Evolutionary conservation across 2,888 invertebrate species (phyloP), one percentile per base, ranked within the genome.

Genomic region (Ceramica pisi): DNA sequence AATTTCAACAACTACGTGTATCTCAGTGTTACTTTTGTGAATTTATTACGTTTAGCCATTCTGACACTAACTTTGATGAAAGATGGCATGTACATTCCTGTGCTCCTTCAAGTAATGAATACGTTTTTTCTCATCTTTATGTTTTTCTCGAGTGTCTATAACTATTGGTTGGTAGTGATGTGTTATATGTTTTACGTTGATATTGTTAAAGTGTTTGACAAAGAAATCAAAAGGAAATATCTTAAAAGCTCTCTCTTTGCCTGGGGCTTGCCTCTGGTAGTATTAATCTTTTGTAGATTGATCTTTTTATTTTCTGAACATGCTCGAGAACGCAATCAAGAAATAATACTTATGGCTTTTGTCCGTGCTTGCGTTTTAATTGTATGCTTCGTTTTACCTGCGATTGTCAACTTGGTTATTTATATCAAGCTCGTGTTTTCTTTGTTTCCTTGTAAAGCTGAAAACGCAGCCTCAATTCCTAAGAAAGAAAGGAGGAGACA

Each of bases 171-270:
- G 4, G 44, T 78, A 19, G 60, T 78, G 0, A 74, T 74, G 63
- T 67, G 67, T 61, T 80, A 67, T 2, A 63, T 79, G 50, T 72
- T 77, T 55, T 79, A 77, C 31, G 48, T 73, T 16, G 80, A 77
- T 44, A 59, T 78, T 60, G 80, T 77, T 3, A 59, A 73, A 67
- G 62, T 77, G 4, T 80, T 77, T 31, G 46, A 51, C 9, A 21
- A 6, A 12, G 16, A 67, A 41, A 51, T 67, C 9, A 62, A 80
- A 23, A 31, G 60, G 1, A 77, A 35, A 2, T 80, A 67, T 41
- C 41, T 80, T 7, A 77, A 74, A 46, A 73, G 77, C 12, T 7
- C 44, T 2, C 38, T 80, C 0, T 78, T 78, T n/a, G 67, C 63
- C 3, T 80, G 74, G 75, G 64, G 67, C 0, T 6, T 76, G 8